Percentiles rank a stretch among this genome's conserved stretches.
phyloP scores from a whole-genome alignment of 2,888 invertebrate genomes.

The Erebia aethiops region DNA sequence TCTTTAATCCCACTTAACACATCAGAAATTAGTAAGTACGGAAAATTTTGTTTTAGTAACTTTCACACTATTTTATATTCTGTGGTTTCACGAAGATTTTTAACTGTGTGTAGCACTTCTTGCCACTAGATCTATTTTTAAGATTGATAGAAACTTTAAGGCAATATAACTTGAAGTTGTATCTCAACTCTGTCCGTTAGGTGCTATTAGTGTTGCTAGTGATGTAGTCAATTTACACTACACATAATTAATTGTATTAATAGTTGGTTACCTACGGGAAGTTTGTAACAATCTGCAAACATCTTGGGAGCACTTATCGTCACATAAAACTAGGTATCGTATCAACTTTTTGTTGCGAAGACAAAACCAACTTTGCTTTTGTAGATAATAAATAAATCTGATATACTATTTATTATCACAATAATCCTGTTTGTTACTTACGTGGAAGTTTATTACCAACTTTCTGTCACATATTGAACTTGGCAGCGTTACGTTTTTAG shows the following conservation, averaged over 20 bases:
- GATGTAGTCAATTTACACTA: neutral
- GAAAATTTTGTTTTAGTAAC: neutral
- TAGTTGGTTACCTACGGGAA: neutral
- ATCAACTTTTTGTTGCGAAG: neutral
- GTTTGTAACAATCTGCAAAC: constrained; percentile 5
- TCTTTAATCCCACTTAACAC: neutral
- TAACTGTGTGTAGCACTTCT: neutral
- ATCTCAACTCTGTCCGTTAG: neutral
- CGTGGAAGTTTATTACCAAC: too few relatives aligned
- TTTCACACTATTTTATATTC: neutral
- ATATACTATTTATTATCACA: neutral
- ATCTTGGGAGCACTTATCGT: neutral
- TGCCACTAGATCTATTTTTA: neutral
- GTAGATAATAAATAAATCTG: neutral
- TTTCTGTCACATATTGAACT: too few relatives aligned
- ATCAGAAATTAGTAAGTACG: neutral
- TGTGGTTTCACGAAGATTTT: neutral
- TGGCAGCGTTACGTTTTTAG: too few relatives aligned
- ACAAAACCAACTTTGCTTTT: neutral
- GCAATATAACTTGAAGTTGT: neutral
- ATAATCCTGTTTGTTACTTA: too few relatives aligned
- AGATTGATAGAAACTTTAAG: constrained; percentile 7
- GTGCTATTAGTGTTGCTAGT: neutral
- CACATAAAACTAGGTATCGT: neutral
- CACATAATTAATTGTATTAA: constrained; percentile 8